A percentile compares a stretch with the other conserved stretches of the same genome.
Conservation (phyloP, 1,140 invertebrate species). For the Scaptodrosophila lebanonensis region DNA sequence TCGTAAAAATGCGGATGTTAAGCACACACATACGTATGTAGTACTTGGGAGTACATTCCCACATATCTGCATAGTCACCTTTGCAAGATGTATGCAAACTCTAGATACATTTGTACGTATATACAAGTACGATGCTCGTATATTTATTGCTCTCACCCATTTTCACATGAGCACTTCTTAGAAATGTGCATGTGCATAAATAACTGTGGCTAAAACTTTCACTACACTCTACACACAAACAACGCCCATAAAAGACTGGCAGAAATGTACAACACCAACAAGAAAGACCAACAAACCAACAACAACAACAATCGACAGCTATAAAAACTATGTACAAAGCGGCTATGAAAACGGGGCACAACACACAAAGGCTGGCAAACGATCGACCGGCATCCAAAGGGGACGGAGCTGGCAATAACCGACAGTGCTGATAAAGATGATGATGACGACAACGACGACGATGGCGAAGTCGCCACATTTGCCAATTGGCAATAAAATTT, state of each 20-base stretch:
- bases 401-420: background rate
- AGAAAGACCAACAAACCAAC: too few relatives aligned
- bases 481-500: slow-evolving; percentile 64
- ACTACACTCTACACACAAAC: slow-evolving; percentile 47
- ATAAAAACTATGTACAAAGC: too few relatives aligned
- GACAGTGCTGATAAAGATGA: background rate
- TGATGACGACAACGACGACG: background rate
- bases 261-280: slow-evolving; percentile 4
- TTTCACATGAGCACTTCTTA: slow-evolving; percentile 34
- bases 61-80: too few relatives aligned
- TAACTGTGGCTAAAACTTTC: slow-evolving; percentile 49
- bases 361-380: slow-evolving; percentile 7
- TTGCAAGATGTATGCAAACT: too few relatives aligned
- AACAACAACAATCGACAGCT: too few relatives aligned
- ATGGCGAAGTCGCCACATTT: slow-evolving; percentile 34
- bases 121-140: slow-evolving; percentile 8
- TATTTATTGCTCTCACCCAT: background rate
- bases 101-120: slow-evolving; percentile 19
- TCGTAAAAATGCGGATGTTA: too few relatives aligned
- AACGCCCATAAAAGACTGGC: slow-evolving; percentile 51
- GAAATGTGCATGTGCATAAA: slow-evolving; percentile 34
- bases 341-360: background rate
- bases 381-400: slow-evolving; percentile 8
- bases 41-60: too few relatives aligned
- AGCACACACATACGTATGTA: too few relatives aligned